Percentiles rank a stretch among this genome's conserved stretches.
Conservation (phyloP, 2,797 vertebrate species). For the Sarcophilus harrisii region DNA sequence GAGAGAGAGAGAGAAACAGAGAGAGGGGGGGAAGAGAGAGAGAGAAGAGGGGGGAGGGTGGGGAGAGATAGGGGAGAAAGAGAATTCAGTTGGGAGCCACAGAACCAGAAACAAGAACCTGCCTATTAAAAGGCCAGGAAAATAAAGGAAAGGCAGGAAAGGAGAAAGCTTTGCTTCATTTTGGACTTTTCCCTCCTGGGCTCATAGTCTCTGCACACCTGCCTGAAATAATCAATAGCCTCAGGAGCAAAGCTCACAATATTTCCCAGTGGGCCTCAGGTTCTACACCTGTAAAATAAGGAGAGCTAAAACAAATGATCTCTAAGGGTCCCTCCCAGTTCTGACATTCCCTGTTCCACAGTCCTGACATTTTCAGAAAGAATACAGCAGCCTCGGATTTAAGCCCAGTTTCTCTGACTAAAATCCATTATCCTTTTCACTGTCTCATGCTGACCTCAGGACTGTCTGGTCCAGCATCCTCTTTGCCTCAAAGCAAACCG, state of each 20-base stretch:
- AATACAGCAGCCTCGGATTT: background rate
- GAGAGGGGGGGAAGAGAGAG: too few species aligned
- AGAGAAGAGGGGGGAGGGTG: too few species aligned
- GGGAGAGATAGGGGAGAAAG: too few species aligned
- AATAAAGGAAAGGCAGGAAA: background rate
- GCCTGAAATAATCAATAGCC: fast-evolving
- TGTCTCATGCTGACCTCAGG: background rate
- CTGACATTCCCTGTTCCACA: too few species aligned
- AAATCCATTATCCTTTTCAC: background rate
- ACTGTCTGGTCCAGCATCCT: background rate
- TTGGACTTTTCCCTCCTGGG: background rate
- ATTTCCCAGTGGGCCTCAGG: background rate
- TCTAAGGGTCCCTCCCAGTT: background rate
- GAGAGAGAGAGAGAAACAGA: too few species aligned
- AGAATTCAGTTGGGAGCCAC: background rate
- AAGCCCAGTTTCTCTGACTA: background rate
- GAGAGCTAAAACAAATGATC: background rate
- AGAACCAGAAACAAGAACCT: background rate
- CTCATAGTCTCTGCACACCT: background rate
- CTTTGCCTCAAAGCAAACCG: background rate
- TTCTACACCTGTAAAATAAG: background rate
- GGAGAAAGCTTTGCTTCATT: background rate
- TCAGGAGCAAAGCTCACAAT: background rate
- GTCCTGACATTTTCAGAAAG: background rate
- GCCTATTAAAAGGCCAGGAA: background rate